Conservation (phyloP, 2,113 vertebrate species). For the Xiphorhynchus elegans region DNA sequence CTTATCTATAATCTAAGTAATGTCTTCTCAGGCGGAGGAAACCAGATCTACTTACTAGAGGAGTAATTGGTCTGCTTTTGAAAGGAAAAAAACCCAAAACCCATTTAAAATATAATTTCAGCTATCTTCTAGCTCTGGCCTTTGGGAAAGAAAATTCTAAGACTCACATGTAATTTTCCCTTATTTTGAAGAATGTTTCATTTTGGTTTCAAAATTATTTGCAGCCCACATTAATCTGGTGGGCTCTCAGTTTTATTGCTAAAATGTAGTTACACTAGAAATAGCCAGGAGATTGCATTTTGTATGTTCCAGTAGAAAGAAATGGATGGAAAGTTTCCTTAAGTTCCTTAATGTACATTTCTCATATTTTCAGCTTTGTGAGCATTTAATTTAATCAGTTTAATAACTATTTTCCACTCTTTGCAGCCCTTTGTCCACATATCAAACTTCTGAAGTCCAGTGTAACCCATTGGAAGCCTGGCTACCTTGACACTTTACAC, state of each 20-base stretch:
- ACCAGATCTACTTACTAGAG: not conserved
- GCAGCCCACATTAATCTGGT: not conserved
- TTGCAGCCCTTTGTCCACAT: not conserved
- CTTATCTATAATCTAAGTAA: not conserved
- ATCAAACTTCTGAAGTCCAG: not conserved
- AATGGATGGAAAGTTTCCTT: not conserved
- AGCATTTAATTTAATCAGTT: not conserved
- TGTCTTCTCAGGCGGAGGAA: not conserved
- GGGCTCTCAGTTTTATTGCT: not conserved
- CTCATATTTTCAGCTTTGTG: not conserved
- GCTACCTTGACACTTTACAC: not conserved
- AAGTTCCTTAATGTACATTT: not conserved
- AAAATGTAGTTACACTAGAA: not conserved
- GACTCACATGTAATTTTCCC: not conserved
- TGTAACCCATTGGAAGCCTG: not conserved
- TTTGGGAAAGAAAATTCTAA: not conserved
- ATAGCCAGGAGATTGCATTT: not conserved
- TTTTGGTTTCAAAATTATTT: not conserved
- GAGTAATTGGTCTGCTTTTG: not conserved
- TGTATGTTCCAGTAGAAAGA: not conserved
- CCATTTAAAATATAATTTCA: not conserved
- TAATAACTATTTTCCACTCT: not conserved
- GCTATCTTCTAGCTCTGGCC: not conserved
- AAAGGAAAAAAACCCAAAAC: not conserved
- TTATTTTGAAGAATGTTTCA: not conserved